Evolutionary conservation across 2,888 invertebrate genomes (phyloP), one percentile per base, ranked within the genome.

Genomic region (Pachliopta kotzebuea): DNA sequence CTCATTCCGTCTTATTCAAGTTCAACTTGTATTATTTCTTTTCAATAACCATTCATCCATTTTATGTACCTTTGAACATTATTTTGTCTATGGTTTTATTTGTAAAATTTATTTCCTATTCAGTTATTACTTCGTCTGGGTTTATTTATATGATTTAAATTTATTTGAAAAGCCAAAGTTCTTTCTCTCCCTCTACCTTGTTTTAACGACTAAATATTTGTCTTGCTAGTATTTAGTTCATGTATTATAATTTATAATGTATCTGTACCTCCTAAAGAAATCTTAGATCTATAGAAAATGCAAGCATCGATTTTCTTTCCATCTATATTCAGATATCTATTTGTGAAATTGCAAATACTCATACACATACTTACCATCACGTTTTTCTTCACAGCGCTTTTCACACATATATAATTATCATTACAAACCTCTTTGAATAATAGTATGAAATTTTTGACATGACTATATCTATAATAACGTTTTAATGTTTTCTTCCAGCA

Each of bases 401-500:
- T n/a, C 18, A 45, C 45, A 18, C 45, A 45, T 37, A 11, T 37
- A 14, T 45, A n/a, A 45, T 45, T n/a, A 45, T 45, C 11, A 45
- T 45, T n/a, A 45, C 45, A 45, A 45, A 45, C 45, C 6, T 45
- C 45, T 7, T 7, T 45, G n/a, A 45, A 8, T 45, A 45, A 45
- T n/a, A 45, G 6, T 6, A n/a, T 8, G 3, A 2, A 18, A 1
- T n/a, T 45, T 45, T 18, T 45, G 14, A 11, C 3, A 45, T n/a
- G n/a, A 18, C 45, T 7, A 18, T 1, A 18, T 4, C 8, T 45
- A 6, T 45, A 45, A 45, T 37, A 37, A 37, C 37, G 4, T 45
- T 45, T 45, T 18, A 4, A 18, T 24, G n/a, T n/a, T 54, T 37
- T 17, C 21, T 70, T 78, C 2, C 80, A 92, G 92, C 82, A 52